Evolutionary conservation across 2,797 vertebrate genomes (phyloP).

Genomic region (Saxicola maurus): DNA sequence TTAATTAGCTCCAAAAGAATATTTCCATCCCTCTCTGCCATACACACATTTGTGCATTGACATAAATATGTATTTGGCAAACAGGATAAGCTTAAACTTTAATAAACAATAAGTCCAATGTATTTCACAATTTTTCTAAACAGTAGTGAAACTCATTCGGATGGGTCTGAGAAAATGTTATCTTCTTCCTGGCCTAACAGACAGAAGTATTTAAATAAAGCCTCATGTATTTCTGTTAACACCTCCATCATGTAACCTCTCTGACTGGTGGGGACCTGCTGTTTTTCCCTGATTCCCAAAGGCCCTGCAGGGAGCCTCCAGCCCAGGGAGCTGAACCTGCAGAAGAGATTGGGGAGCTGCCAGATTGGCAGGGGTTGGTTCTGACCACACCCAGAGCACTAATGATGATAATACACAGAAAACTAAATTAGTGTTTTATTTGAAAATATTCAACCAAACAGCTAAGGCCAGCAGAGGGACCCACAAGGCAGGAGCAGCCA

Average conservation of each 20-base stretch:
- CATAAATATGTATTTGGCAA: not conserved
- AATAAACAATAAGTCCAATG: not conserved
- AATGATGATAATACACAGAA: not conserved
- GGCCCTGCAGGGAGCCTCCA: not conserved
- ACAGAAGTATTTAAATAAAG: constrained; percentile 16
- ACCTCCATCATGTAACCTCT: not conserved
- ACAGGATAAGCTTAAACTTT: not conserved
- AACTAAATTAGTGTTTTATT: not conserved
- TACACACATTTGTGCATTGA: not conserved
- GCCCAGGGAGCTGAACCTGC: not conserved
- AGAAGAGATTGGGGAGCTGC: not conserved
- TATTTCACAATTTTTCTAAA: not conserved
- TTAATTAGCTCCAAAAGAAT: constrained; percentile 17
- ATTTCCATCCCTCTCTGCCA: constrained; percentile 3
- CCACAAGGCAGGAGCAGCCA: constrained; percentile 16
- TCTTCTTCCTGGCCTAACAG: not conserved
- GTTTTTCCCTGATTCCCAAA: not conserved
- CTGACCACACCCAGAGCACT: not conserved
- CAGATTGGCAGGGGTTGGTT: not conserved
- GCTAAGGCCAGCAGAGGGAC: constrained; percentile 71
- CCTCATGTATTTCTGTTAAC: not conserved
- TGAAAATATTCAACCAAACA: not conserved
- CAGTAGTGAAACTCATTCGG: not conserved
- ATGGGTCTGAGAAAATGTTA: not conserved
- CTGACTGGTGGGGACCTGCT: not conserved